These are phyloP conservation scores for Cladopsammia gracilis DNA, from an alignment of 64 coral and sea anemone species.

Conservation along the genomic window DNA sequence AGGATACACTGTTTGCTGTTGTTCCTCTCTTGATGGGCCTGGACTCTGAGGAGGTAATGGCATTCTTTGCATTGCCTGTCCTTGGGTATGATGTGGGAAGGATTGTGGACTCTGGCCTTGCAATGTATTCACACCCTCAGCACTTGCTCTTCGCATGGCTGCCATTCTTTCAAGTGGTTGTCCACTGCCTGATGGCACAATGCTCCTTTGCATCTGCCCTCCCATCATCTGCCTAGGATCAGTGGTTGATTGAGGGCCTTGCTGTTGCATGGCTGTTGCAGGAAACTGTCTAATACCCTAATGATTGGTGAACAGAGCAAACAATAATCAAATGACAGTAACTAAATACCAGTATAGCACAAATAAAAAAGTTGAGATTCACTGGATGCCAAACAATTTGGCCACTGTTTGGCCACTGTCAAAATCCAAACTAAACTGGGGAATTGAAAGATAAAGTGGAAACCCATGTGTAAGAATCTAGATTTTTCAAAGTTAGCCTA, in stretches of 20 bases:
- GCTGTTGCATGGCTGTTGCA: background rate
- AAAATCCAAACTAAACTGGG: too few species aligned
- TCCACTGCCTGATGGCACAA: background rate
- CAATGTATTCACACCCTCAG: background rate
- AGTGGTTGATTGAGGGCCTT: background rate
- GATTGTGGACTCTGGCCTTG: background rate
- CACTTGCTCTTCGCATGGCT: background rate
- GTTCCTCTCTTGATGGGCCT: background rate
- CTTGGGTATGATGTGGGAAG: background rate
- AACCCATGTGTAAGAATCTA: too few species aligned
- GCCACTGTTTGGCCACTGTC: too few species aligned
- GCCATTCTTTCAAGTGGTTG: background rate
- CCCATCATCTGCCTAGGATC: background rate
- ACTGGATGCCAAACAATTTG: too few species aligned
- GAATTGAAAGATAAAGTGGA: too few species aligned
- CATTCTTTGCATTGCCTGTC: background rate
- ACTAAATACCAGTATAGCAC: too few species aligned
- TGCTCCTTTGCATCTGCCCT: conserved; percentile 7
- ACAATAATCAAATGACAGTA: background rate
- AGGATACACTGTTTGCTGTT: background rate
- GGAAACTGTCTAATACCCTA: conserved; percentile 7
- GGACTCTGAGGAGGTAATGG: conserved; percentile 11
- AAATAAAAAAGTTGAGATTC: too few species aligned
- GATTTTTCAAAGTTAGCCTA: too few species aligned
- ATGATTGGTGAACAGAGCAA: background rate